These are phyloP conservation scores for Megaptera novaeangliae DNA, from an alignment of 2,113 vertebrate genomes.

Conservation along the genomic window DNA sequence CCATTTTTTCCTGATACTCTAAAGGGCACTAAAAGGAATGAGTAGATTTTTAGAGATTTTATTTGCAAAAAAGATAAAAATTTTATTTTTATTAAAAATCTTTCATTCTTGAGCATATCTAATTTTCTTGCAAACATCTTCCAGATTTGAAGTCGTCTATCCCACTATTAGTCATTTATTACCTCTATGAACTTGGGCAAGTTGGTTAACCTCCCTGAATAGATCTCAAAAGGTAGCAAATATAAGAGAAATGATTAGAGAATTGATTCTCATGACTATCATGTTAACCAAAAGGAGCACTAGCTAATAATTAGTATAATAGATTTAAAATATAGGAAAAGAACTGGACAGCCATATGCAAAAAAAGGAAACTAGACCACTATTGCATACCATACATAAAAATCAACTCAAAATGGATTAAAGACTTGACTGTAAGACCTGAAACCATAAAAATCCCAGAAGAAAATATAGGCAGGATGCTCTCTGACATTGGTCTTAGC, in stretches of 20 bases:
- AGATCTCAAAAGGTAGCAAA: conserved; percentile 20
- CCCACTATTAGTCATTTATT: neutral
- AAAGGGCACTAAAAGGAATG: conserved; percentile 85
- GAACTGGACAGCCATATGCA: neutral
- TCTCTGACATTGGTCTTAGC: neutral
- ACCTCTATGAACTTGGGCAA: neutral
- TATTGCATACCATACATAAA: neutral
- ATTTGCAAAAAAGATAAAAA: neutral
- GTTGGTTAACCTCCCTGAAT: neutral
- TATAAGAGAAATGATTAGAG: neutral
- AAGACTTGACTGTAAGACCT: neutral
- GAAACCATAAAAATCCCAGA: neutral
- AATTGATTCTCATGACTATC: neutral
- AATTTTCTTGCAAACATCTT: conserved; percentile 41
- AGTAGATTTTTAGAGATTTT: neutral
- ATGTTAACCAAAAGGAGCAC: neutral
- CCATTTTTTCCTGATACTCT: conserved; percentile 92
- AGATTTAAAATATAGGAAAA: neutral
- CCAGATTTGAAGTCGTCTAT: neutral
- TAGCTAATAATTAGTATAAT: neutral
- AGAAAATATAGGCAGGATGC: neutral
- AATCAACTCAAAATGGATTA: neutral
- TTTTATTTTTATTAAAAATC: conserved; percentile 20
- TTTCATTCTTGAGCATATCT: neutral
- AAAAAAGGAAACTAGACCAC: neutral